These are phyloP conservation scores for Acrocephalus scirpaceus DNA, from an alignment of 2,797 vertebrate genomes.

Conservation along the genomic window DNA sequence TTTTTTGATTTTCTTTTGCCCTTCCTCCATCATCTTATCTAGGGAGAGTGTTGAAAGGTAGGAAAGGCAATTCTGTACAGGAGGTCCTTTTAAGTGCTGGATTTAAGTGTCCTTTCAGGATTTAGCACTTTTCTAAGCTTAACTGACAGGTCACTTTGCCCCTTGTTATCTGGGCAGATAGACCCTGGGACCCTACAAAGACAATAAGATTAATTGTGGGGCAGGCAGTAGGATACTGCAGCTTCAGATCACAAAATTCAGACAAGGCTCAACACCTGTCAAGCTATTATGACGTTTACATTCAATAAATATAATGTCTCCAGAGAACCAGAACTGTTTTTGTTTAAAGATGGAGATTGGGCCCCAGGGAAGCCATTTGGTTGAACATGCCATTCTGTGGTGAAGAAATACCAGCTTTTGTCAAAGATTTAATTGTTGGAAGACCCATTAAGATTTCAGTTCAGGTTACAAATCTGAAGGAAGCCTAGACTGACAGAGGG, in stretches of 20 bases:
- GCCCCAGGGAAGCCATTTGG: slow-evolving; percentile 56
- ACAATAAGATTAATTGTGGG: slow-evolving; percentile 53
- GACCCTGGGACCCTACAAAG: slow-evolving; percentile 34
- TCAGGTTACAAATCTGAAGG: slow-evolving; percentile 60
- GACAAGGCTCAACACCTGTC: slow-evolving; percentile 43
- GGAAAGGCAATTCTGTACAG: slow-evolving; percentile 73
- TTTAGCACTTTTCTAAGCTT: slow-evolving; percentile 53
- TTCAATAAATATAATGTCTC: slow-evolving; percentile 57
- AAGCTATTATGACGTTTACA: slow-evolving; percentile 58
- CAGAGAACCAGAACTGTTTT: slow-evolving; percentile 58
- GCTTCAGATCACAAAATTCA: slow-evolving; percentile 43
- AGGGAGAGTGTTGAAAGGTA: slow-evolving; percentile 69
- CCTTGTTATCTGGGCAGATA: slow-evolving; percentile 52
- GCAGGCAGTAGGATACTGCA: slow-evolving; percentile 19
- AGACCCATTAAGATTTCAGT: slow-evolving; percentile 55
- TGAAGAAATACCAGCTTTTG: slow-evolving; percentile 56
- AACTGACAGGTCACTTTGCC: slow-evolving; percentile 68
- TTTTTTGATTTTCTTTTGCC: slow-evolving; percentile 74
- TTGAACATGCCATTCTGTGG: slow-evolving; percentile 29
- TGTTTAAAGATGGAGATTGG: slow-evolving; percentile 61
- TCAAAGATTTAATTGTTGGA: slow-evolving; percentile 58
- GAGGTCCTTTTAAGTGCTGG: slow-evolving; percentile 69
- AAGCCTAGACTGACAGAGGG: slow-evolving; percentile 52
- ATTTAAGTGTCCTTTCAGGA: slow-evolving; percentile 69
- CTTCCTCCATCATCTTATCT: slow-evolving; percentile 77